phyloP scores from a whole-genome alignment of 2,113 vertebrate genomes.

The Mirounga angustirostris region DNA sequence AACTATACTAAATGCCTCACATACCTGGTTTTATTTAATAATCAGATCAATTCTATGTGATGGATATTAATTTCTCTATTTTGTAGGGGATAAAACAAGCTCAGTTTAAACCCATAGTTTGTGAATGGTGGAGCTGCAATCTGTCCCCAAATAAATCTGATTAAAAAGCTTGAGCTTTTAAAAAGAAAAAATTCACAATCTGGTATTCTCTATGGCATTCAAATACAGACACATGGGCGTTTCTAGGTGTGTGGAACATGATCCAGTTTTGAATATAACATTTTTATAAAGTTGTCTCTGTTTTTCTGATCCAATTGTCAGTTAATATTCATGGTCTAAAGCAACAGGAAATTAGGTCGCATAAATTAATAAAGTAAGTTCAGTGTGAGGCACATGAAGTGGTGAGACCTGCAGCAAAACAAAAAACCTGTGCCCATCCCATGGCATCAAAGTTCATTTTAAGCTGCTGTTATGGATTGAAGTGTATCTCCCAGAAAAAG shows the following conservation, averaged over 20 bases:
- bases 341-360: not conserved
- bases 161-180: not conserved
- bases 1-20: not conserved
- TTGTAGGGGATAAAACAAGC: not conserved
- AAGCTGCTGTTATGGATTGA: not conserved
- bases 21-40: not conserved
- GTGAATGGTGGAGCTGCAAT: not conserved
- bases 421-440: not conserved
- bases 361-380: not conserved
- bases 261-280: not conserved
- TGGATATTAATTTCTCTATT: not conserved
- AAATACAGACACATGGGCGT: not conserved
- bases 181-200: not conserved
- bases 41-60: not conserved
- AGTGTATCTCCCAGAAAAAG: not conserved
- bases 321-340: not conserved
- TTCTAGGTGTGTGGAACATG: not conserved
- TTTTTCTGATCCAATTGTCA: not conserved
- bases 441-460: not conserved
- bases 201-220: not conserved
- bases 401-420: not conserved
- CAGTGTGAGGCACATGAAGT: not conserved
- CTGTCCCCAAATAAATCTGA: not conserved
- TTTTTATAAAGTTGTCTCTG: slow-evolving; percentile 20
- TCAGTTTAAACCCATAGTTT: not conserved